Evolutionary conservation across 53 echinoderm and acorn worm species (phyloP), one percentile per base, ranked within the genome.

Genomic region (Apostichopus leukothele): DNA sequence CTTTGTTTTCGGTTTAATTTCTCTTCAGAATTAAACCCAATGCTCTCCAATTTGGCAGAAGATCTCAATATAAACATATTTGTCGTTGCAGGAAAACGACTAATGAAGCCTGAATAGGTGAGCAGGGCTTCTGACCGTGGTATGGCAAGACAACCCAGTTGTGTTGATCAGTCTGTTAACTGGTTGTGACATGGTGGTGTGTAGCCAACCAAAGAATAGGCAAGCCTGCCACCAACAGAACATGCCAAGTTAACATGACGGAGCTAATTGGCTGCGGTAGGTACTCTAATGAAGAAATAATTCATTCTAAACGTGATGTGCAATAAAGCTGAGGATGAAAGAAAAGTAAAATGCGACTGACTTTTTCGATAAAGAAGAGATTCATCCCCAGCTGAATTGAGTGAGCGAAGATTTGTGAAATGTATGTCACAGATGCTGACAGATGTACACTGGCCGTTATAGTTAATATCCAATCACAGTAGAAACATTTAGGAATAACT

Each of bases 41-140:
- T 55, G 81, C 81, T 81, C 55, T n/a, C 10, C 81, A 66, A 86
- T 51, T 86, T 86, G 67, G 67, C 51, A 66, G 86, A 86, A 25
- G 50, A 61, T 60, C 86, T 86, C 86, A 67, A 86, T 86, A 68
- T 86, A 86, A 86, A 86, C 86, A 86, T 68, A 86, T 68, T 86
- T 86, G 86, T 68, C 86, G 67, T 86, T 68, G 86, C 67, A 66
- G 86, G 86, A 86, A 86, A 68, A 67, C 9, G 67, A 86, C 71
- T 86, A 86, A 86, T 86, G 86, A 86, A 86, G 71, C 67, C 86
- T 86, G 71, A 86, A 86, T 67, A 67, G 51, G 86, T 50, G 67
- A 86, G 71, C 86, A 86, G 71, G 71, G 86, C 67, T 67, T 86
- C 67, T 86, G 86, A 86, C 86, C 86, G 71, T 23, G 20, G 86